phyloP scores from a whole-genome alignment of 2,888 invertebrate species.

The Acanthococcus lagerstroemiae region DNA sequence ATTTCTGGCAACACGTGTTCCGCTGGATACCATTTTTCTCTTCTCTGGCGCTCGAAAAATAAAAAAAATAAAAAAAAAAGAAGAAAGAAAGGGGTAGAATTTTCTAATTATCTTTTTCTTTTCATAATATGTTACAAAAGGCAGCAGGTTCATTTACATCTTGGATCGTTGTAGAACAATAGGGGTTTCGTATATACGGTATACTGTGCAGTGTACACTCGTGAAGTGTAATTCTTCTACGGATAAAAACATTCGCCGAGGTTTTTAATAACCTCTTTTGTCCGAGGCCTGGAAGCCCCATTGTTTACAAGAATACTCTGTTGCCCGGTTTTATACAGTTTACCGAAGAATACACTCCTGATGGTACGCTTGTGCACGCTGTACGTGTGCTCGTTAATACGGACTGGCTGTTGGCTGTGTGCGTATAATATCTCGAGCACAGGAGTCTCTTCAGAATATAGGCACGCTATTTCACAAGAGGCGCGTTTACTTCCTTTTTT shows the following conservation, averaged over 20 bases:
- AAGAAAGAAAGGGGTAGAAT: conserved; percentile 13
- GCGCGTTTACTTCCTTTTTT: neutral
- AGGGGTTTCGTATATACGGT: conserved; percentile 12
- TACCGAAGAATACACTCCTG: neutral
- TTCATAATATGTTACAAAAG: conserved; percentile 28
- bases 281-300: conserved; percentile 10
- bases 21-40: neutral
- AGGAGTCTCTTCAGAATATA: neutral
- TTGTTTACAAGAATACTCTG: conserved; percentile 29
- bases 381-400: neutral
- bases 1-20: conserved; percentile 24
- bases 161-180: conserved; percentile 28
- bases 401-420: neutral
- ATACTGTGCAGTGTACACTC: conserved; percentile 7
- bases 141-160: conserved; percentile 27
- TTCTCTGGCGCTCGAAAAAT: too few relatives aligned
- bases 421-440: conserved; percentile 1
- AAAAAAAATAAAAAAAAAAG: neutral
- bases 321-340: conserved; percentile 8
- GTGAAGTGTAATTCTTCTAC: conserved; percentile 28
- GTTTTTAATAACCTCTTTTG: conserved; percentile 30
- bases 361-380: neutral
- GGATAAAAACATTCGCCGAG: conserved; percentile 23
- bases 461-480: neutral
- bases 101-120: conserved; percentile 30